Evolutionary conservation across 2,113 vertebrate genomes (phyloP).

Genomic region (Dasypus novemcinctus): DNA sequence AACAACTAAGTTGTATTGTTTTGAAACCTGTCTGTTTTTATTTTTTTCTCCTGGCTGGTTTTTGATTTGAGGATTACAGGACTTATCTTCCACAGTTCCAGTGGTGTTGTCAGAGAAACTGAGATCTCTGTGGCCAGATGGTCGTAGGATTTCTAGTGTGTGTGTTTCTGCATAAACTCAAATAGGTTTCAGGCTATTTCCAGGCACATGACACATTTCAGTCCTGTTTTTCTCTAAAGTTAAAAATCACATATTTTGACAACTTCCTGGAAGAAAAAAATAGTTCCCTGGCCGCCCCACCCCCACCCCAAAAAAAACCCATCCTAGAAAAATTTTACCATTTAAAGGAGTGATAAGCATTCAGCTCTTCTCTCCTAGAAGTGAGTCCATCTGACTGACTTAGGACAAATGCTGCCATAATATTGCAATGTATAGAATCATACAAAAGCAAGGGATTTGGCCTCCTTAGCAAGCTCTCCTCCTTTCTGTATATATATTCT

Average conservation of each 20-base stretch:
- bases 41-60: constrained; percentile 27
- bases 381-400: background rate
- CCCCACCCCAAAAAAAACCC: background rate
- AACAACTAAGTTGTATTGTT: background rate
- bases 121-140: constrained; percentile 44
- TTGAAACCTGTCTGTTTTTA: background rate
- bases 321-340: background rate
- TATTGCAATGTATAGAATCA: background rate
- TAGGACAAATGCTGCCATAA: background rate
- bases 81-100: background rate
- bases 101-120: constrained; percentile 46
- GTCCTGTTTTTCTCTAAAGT: constrained; percentile 69
- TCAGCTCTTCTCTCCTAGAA: background rate
- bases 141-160: background rate
- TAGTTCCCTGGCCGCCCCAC: too few relatives aligned
- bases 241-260: constrained; percentile 62
- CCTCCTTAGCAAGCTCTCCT: background rate
- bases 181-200: constrained; percentile 50
- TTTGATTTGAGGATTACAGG: background rate
- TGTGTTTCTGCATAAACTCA: constrained; percentile 47
- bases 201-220: constrained; percentile 62
- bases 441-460: background rate
- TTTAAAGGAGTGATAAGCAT: background rate
- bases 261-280: constrained; percentile 61
- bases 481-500: background rate